Conservation (phyloP, 2,797 vertebrate species). For the Manis javanica region DNA sequence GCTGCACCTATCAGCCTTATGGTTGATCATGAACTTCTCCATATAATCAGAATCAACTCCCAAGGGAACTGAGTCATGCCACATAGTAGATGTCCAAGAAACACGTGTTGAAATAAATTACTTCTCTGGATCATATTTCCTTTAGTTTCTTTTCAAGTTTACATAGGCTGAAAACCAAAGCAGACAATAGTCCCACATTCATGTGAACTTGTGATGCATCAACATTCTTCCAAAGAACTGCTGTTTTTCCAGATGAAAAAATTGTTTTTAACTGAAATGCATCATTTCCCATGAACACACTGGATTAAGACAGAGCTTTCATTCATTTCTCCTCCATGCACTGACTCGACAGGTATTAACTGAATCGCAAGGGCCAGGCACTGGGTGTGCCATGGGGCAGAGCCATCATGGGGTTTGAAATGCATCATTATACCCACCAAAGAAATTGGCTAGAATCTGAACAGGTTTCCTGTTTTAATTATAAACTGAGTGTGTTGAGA, state of each 20-base stretch:
- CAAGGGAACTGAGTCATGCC: background rate
- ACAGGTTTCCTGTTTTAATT: background rate
- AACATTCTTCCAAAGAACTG: background rate
- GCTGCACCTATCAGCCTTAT: no score
- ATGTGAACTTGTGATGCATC: background rate
- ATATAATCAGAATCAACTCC: background rate
- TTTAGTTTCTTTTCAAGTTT: constrained; percentile 9
- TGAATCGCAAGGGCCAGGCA: no score
- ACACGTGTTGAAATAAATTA: background rate
- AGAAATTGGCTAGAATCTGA: constrained; percentile 12
- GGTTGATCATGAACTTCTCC: background rate
- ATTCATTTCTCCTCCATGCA: no score
- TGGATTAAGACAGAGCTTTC: no score
- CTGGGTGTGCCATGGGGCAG: no score
- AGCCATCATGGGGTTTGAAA: background rate
- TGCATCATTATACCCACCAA: background rate
- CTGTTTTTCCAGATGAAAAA: background rate
- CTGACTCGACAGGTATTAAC: no score
- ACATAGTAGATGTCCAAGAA: background rate
- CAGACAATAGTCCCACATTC: background rate
- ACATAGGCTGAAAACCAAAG: background rate
- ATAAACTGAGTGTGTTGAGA: background rate
- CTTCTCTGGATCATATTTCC: background rate
- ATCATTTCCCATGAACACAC: background rate
- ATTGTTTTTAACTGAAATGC: background rate